Evolutionary conservation across 2,113 vertebrate genomes (phyloP), one percentile per base, ranked within the genome.

Genomic region (Alaudala cheleensis): DNA sequence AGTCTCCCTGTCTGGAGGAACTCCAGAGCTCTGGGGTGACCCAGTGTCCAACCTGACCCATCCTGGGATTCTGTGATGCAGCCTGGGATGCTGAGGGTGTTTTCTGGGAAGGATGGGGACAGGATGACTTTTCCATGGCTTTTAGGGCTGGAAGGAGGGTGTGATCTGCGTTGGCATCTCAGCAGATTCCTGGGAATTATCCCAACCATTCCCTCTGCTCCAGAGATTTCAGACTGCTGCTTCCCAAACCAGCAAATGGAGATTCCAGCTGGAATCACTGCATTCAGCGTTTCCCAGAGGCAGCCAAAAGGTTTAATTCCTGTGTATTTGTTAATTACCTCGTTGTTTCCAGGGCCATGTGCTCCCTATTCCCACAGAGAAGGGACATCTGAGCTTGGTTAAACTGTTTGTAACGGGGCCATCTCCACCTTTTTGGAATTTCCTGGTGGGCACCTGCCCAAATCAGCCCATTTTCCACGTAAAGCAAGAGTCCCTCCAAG

Each of bases 341-440:
- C 85, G 87, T 92, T 92, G 96, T 96, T 96, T 89, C 87, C 86
- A 64, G 40, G 91, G 54, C 83, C 93, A 85, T 85, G 90, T 94
- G 95, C 95, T 97, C 89, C 54, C 34, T 44, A 82, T 84, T 78
- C 84, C 10, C 15, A 50, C 76, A 90, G 28, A 0, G 11, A 86
- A 80, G 65, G 88, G 92, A 95, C 97, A 97, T 95, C 96, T 97
- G 96, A 98, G 95, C 73, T 56, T 95, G 88, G 90, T 97, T 97
- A 97, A 70, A 24, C 65, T 61, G 53, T 95, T 95, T 94, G 88
- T 76, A 87, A 76, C 10, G 11, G 70, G 87, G 90, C 93, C 79
- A 73, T 94, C 93, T 95, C 94, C 92, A 80, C 40, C 42, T 92
- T 92, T 82, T 69, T 72, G 96, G 96, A 93, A 95, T 96, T 92